Percentiles rank a stretch among this genome's conserved stretches.
Evolutionary conservation across 2,113 vertebrate genomes (phyloP).

Genomic region (Sebastes schlegelii): DNA sequence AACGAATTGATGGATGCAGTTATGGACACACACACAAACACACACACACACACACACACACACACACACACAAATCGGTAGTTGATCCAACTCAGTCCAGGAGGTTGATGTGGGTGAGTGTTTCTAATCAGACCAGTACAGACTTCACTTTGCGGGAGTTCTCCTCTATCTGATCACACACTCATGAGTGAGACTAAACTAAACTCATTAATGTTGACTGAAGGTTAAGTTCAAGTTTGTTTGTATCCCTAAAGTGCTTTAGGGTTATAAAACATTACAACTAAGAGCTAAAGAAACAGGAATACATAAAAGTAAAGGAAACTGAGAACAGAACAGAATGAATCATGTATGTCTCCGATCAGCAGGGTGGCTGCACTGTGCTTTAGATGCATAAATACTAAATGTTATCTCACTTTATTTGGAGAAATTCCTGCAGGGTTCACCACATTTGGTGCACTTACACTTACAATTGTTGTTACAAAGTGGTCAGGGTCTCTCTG

Average conservation of each 20-base stretch:
- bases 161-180: neutral
- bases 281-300: neutral
- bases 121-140: slow-evolving; percentile 40
- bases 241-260: neutral
- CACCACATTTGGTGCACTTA: neutral
- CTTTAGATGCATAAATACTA: neutral
- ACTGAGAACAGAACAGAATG: neutral
- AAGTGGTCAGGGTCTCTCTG: neutral
- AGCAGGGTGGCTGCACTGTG: neutral
- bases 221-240: slow-evolving; percentile 9
- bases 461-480: neutral
- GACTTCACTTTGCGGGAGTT: slow-evolving; percentile 5
- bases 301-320: neutral
- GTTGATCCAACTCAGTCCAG: slow-evolving; percentile 6
- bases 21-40: neutral
- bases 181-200: neutral
- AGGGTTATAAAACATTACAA: neutral
- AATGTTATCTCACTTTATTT: neutral
- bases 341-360: neutral
- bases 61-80: neutral
- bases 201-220: neutral
- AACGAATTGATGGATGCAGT: neutral
- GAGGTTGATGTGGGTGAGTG: slow-evolving; percentile 29
- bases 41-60: neutral
- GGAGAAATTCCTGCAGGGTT: neutral